Conservation (phyloP, 2,888 invertebrate genomes). For the Mythimna loreyi region DNA sequence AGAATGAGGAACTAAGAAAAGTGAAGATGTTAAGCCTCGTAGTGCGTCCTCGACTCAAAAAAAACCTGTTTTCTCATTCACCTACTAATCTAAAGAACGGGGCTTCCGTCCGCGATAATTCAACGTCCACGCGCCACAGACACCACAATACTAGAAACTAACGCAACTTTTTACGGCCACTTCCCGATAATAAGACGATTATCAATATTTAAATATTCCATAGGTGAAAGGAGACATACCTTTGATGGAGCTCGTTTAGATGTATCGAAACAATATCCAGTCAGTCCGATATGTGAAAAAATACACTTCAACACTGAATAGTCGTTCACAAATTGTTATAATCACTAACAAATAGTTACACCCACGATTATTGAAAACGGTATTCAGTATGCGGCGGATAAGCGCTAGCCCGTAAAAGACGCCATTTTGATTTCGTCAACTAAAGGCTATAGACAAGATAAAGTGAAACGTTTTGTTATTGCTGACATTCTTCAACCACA, state of each 20-base stretch:
- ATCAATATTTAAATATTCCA: slow-evolving; percentile 80
- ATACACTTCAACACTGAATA: slow-evolving; percentile 77
- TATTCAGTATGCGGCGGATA: slow-evolving; percentile 84
- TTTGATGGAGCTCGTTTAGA: slow-evolving; percentile 70
- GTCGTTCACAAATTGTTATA: slow-evolving; percentile 81
- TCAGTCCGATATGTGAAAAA: slow-evolving; percentile 68
- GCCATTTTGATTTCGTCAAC: slow-evolving; percentile 91
- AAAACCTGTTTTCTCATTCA: slow-evolving; percentile 85
- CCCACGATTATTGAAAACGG: slow-evolving; percentile 77
- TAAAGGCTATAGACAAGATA: slow-evolving; percentile 83
- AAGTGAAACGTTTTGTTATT: slow-evolving; percentile 64
- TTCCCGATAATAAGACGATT: slow-evolving; percentile 72
- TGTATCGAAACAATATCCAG: slow-evolving; percentile 70
- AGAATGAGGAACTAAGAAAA: slow-evolving; percentile 78
- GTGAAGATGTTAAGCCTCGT: slow-evolving; percentile 76
- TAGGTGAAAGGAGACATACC: slow-evolving; percentile 90
- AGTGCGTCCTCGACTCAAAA: slow-evolving; percentile 73
- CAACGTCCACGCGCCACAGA: slow-evolving; percentile 60
- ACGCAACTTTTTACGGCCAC: slow-evolving; percentile 39
- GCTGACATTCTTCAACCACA: neutral
- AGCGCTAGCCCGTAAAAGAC: slow-evolving; percentile 87
- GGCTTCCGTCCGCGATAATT: slow-evolving; percentile 76
- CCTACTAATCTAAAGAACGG: slow-evolving; percentile 84
- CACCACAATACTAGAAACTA: slow-evolving; percentile 48
- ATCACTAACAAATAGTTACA: slow-evolving; percentile 80